These are phyloP conservation scores for Parauchenoglanis punctatus DNA, from an alignment of 2,797 vertebrate genomes.

Conservation along the genomic window DNA sequence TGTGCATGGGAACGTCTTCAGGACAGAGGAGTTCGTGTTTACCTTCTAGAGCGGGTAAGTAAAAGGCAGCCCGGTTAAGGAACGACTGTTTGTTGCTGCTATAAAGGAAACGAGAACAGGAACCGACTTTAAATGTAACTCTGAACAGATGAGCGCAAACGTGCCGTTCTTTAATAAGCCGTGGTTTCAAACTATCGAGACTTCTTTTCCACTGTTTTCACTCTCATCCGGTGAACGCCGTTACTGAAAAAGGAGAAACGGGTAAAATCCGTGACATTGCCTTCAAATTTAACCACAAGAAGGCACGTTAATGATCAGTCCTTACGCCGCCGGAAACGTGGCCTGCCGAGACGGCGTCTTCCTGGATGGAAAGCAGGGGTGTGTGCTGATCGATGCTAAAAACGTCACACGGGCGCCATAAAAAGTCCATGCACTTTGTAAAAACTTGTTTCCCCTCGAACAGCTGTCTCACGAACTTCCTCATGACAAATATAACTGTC, in stretches of 20 bases:
- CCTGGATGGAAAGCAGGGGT: neutral
- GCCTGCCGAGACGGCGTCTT: neutral
- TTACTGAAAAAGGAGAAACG: neutral
- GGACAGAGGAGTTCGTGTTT: neutral
- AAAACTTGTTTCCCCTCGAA: slow-evolving; percentile 47
- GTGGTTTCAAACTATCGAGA: neutral
- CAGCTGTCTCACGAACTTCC: slow-evolving; percentile 43
- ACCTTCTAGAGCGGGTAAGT: too few species aligned
- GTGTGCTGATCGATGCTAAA: neutral
- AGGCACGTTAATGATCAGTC: neutral
- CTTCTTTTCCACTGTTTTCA: neutral
- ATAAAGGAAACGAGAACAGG: neutral
- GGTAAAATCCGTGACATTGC: neutral
- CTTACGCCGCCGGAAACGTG: neutral
- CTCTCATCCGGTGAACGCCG: too few species aligned
- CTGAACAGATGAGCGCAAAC: neutral
- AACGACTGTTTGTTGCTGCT: neutral
- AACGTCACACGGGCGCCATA: neutral
- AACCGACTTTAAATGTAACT: neutral
- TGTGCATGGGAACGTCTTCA: neutral
- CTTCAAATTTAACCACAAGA: neutral
- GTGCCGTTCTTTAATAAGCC: neutral
- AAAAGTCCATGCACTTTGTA: slow-evolving; percentile 22
- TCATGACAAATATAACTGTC: slow-evolving; percentile 51
- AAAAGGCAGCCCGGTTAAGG: neutral